phyloP scores from a whole-genome alignment of 2,797 vertebrate species.

The Falco rusticolus region DNA sequence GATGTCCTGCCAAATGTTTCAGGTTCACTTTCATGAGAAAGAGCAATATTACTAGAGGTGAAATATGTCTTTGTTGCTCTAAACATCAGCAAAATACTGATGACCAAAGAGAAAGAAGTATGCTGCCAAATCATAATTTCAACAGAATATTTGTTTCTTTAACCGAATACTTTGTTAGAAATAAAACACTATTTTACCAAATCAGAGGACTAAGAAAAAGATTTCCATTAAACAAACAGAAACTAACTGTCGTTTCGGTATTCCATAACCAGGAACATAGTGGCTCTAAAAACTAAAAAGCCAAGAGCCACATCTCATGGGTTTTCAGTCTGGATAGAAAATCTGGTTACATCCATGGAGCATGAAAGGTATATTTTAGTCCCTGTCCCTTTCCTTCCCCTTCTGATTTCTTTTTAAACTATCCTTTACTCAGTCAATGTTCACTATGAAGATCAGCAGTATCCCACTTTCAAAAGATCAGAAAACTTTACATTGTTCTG shows the following conservation, averaged over 20 bases:
- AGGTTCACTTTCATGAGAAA: constrained; percentile 3
- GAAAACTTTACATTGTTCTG: not conserved
- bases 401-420: not conserved
- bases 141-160: not conserved
- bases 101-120: not conserved
- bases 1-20: not conserved
- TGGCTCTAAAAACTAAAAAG: not conserved
- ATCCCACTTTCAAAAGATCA: not conserved
- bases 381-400: not conserved
- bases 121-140: not conserved
- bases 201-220: not conserved
- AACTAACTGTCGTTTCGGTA: not conserved
- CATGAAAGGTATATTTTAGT: not conserved
- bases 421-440: not conserved
- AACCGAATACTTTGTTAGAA: not conserved
- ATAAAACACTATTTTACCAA: not conserved
- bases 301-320: not conserved
- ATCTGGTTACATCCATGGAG: not conserved
- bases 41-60: not conserved
- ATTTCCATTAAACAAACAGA: not conserved
- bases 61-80: constrained; percentile 10
- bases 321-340: not conserved
- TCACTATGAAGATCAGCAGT: not conserved
- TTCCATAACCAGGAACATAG: not conserved
- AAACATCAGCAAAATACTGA: constrained; percentile 33